A percentile compares a stretch with the other conserved stretches of the same genome.
Conservation (phyloP, 2,797 vertebrate species). For the Chelidonichthys spinosus region DNA sequence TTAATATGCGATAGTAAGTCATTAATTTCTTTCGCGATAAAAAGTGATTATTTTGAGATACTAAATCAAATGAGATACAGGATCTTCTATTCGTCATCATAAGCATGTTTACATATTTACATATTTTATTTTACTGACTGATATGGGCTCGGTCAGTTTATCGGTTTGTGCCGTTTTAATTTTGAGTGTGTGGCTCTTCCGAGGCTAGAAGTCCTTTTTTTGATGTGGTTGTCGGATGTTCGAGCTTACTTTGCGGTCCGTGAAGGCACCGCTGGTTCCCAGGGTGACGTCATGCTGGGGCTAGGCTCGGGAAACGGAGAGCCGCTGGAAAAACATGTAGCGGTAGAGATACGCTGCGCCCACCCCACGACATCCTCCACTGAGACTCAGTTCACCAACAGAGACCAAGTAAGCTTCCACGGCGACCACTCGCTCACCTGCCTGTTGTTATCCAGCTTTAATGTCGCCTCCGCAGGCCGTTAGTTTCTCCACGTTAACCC, state of each 20-base stretch:
- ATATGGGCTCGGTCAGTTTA: background rate
- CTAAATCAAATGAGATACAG: background rate
- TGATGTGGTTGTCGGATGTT: background rate
- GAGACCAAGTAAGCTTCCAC: slow-evolving; percentile 55
- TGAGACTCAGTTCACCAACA: slow-evolving; percentile 27
- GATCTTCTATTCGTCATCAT: too few species aligned
- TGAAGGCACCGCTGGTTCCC: slow-evolving; percentile 55
- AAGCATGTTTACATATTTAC: too few species aligned
- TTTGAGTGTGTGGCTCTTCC: too few species aligned
- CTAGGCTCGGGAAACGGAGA: slow-evolving; percentile 38
- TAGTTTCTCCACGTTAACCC: background rate
- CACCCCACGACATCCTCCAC: slow-evolving; percentile 28
- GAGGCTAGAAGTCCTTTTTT: too few species aligned
- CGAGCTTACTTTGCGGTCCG: slow-evolving; percentile 15
- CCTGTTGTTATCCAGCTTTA: background rate
- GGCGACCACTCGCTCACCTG: background rate
- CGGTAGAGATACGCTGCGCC: slow-evolving; percentile 38
- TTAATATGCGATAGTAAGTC: too few species aligned
- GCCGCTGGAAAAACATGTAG: slow-evolving; percentile 59
- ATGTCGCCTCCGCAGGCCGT: background rate
- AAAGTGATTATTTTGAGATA: background rate
- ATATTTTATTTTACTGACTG: too few species aligned
- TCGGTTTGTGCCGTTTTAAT: background rate
- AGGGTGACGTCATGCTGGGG: slow-evolving; percentile 72
- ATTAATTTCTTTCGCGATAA: too few species aligned